Evolutionary conservation across 2,797 vertebrate species (phyloP).

Genomic region (Tapera naevia): DNA sequence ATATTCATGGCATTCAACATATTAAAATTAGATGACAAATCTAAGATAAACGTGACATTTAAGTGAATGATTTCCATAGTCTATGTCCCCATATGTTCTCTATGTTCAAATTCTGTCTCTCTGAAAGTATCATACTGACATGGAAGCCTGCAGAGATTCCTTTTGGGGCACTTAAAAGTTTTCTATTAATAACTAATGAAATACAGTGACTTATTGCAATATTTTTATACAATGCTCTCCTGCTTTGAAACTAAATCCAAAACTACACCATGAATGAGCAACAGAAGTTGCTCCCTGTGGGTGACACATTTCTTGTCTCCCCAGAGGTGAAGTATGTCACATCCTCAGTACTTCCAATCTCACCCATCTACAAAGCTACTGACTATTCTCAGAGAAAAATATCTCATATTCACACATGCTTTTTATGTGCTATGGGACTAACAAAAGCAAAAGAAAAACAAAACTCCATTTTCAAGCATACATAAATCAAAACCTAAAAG

Average conservation of each 20-base stretch:
- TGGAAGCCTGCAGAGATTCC: slow-evolving; percentile 24
- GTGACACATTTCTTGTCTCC: slow-evolving; percentile 2
- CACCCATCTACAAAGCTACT: slow-evolving; percentile 3
- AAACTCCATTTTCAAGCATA: not conserved
- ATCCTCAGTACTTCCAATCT: not conserved
- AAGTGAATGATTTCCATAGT: slow-evolving; percentile 25
- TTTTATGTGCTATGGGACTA: not conserved
- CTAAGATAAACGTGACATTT: slow-evolving; percentile 34
- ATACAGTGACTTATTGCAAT: slow-evolving; percentile 32
- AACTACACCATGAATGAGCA: slow-evolving; percentile 17
- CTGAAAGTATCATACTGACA: not conserved
- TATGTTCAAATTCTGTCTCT: not conserved
- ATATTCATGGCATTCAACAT: not conserved
- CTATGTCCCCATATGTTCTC: slow-evolving; percentile 16
- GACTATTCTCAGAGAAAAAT: not conserved
- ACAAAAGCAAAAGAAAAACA: not conserved
- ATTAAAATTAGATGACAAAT: slow-evolving; percentile 44
- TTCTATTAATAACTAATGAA: slow-evolving; percentile 57
- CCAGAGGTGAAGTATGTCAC: not conserved
- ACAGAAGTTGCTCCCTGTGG: not conserved
- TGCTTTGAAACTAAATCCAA: slow-evolving; percentile 27
- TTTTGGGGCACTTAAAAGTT: slow-evolving; percentile 31
- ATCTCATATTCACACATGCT: not conserved
- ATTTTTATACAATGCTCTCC: not conserved
- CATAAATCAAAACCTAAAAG: not conserved